Conservation (phyloP, 2,888 invertebrate genomes). For the Ommatoiulus sabulosus region DNA sequence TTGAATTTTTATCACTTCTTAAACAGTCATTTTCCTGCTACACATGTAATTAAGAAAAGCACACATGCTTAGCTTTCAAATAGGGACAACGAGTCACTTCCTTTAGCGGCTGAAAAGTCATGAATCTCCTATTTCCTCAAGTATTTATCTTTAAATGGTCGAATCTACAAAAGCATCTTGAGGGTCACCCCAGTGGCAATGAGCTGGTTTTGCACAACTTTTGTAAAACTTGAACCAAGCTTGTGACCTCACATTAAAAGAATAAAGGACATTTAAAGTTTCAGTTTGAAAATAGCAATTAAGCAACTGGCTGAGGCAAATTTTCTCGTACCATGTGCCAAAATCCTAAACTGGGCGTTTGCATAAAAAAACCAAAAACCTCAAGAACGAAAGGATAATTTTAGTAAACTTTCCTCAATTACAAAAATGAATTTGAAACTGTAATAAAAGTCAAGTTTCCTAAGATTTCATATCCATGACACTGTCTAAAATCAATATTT, state of each 20-base stretch:
- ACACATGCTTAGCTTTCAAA: background rate
- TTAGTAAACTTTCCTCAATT: conserved; percentile 18
- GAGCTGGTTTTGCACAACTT: background rate
- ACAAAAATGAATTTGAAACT: background rate
- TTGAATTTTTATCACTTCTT: background rate
- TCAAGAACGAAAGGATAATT: conserved; percentile 59
- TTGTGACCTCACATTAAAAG: background rate
- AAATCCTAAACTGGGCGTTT: background rate
- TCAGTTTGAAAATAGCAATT: background rate
- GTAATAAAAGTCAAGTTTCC: background rate
- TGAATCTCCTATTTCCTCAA: background rate
- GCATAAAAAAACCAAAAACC: conserved; percentile 40
- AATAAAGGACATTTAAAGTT: background rate
- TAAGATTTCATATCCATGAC: too few relatives aligned
- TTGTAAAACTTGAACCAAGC: background rate
- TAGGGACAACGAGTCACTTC: background rate
- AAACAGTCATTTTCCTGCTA: background rate
- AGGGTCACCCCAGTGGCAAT: background rate
- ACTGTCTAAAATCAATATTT: too few relatives aligned
- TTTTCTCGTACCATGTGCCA: background rate
- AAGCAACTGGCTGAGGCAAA: background rate
- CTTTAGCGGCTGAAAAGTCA: background rate
- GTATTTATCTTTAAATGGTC: background rate
- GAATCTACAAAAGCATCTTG: background rate
- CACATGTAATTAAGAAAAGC: background rate